Evolutionary conservation across 2,797 vertebrate genomes (phyloP).

Genomic region (Myiotriccus ornatus): DNA sequence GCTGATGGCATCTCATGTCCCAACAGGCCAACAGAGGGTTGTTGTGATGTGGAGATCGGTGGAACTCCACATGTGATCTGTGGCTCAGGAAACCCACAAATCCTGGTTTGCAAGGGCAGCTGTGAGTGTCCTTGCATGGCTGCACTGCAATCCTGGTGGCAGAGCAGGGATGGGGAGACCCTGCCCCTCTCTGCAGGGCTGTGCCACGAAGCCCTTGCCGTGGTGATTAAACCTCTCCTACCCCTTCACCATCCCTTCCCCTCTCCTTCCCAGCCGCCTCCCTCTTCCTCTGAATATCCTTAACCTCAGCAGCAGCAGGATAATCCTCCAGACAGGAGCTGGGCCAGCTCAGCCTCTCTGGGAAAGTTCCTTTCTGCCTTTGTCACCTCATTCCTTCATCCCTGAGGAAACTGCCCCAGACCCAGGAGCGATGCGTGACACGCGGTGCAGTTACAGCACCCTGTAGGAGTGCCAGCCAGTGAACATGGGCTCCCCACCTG

Average conservation of each 20-base stretch:
- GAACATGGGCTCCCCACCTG: background rate
- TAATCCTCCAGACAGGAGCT: background rate
- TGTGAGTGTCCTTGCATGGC: fast-evolving
- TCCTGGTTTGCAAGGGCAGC: background rate
- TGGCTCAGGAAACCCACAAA: background rate
- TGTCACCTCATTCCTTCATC: background rate
- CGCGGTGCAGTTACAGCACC: background rate
- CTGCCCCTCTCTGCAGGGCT: background rate
- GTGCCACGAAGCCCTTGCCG: background rate
- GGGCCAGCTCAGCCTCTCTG: background rate
- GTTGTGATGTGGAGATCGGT: background rate
- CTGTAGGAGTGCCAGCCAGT: background rate
- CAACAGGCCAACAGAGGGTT: background rate
- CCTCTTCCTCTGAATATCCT: background rate
- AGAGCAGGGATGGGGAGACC: background rate
- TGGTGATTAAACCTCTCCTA: background rate
- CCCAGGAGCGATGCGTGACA: fast-evolving
- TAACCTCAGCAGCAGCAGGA: background rate
- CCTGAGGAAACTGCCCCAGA: background rate
- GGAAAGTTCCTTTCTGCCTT: background rate
- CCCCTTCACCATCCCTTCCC: background rate
- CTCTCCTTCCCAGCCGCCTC: background rate
- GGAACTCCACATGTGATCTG: background rate
- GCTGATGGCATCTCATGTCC: background rate
- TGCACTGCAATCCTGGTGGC: background rate